phyloP scores from a whole-genome alignment of 2,888 invertebrate genomes.

The Hyles lineata region DNA sequence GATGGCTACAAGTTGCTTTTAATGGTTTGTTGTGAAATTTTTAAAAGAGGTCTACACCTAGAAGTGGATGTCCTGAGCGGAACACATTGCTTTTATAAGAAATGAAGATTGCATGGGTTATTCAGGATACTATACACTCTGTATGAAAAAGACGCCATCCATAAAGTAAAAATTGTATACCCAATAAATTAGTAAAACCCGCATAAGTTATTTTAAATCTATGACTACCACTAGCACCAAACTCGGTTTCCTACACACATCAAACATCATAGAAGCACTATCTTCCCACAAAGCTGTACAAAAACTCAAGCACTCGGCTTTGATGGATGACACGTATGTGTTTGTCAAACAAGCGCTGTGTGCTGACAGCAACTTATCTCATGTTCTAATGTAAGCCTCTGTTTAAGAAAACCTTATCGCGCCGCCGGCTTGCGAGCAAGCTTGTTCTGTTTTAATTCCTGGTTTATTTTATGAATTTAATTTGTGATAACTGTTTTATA shows the following conservation, averaged over 20 bases:
- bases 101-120: too few relatives aligned
- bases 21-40: too few relatives aligned
- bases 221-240: not conserved
- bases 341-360: constrained; percentile 14
- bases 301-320: not conserved
- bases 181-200: too few relatives aligned
- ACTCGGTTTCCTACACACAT: not conserved
- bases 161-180: too few relatives aligned
- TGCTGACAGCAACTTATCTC: constrained; percentile 7
- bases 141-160: too few relatives aligned
- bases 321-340: constrained; percentile 13
- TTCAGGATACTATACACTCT: too few relatives aligned
- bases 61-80: too few relatives aligned
- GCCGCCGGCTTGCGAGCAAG: not conserved
- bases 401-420: constrained; percentile 13
- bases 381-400: constrained; percentile 9
- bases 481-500: not conserved
- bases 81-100: too few relatives aligned
- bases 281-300: not conserved
- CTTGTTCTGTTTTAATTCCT: not conserved
- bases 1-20: too few relatives aligned
- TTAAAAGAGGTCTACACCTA: too few relatives aligned
- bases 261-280: not conserved
- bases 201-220: too few relatives aligned
- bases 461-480: not conserved